Evolutionary conservation across 2,113 vertebrate genomes (phyloP), one percentile per base, ranked within the genome.

Genomic region (Cebidichthys violaceus): DNA sequence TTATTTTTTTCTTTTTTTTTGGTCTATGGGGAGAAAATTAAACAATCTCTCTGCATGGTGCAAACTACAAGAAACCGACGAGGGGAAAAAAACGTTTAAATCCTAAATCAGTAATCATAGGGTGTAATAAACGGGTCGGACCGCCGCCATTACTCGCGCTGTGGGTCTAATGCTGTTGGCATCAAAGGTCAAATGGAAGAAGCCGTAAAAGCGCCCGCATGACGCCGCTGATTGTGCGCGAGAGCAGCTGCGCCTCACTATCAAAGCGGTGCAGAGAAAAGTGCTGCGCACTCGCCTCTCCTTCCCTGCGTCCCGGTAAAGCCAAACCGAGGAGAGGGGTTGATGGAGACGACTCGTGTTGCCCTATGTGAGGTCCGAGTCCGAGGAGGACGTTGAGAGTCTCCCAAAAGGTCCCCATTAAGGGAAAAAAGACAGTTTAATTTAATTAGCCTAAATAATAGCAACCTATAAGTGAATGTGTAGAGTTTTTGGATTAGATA

Each of bases 241-340:
- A 77, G 86, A 61, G 79, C 95, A 95, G 95, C 95, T 96, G 95
- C 90, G 77, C 88, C 81, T 90, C 90, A 90, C 90, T 78, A 81
- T 93, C 92, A 68, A 11, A 79, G 83, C 73, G 0, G 29, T 18
- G 2, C 50, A 55, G 50, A 64, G 68, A 5, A 47, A 81, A 84
- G 75, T 54, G 77, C 79, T 61, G 41, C 81, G 8, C 68, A 13
- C 67, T 71, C 24, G 11, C 24, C 67, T 76, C 37, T 76, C 27
- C 55, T 35, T 35, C 6, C 54, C 9, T 11, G 66, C 10, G 37
- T 9, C 31, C 37, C 2, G 15, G 22, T 20, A 1, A 66, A 24
- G 33, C 33, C 79, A 72, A 60, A n/a, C 59, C 9, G 18, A 33
- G 24, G 45, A 55, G 31, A 54, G 27, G 0, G n/a, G 22, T 0